A percentile compares a stretch with the other conserved stretches of the same genome.
Evolutionary conservation across 2,797 vertebrate genomes (phyloP).

Genomic region (Melanotaenia nigrans): DNA sequence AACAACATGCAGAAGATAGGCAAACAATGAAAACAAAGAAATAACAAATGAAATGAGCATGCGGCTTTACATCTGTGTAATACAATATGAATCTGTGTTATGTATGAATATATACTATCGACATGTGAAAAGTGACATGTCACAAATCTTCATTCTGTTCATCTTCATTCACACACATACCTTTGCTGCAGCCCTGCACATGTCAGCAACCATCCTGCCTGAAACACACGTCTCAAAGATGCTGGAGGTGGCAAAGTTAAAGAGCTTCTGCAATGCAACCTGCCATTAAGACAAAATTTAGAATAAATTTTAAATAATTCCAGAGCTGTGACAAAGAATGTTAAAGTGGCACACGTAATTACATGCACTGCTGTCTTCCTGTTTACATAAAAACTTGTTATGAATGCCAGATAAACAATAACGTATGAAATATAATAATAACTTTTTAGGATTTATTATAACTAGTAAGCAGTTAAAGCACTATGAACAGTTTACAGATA

Average conservation of each 20-base stretch:
- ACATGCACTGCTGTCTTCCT: not conserved
- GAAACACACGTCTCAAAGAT: constrained; percentile 98
- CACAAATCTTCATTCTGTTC: not conserved
- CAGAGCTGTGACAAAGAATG: too few species aligned
- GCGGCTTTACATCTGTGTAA: too few species aligned
- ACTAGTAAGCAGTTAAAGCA: not conserved
- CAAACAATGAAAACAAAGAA: not conserved
- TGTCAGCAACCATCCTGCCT: constrained; percentile 96
- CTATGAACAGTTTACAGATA: not conserved
- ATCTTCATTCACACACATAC: constrained; percentile 67
- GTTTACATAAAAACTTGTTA: not conserved
- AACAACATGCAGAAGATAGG: constrained; percentile 19
- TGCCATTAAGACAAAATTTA: constrained; percentile 49
- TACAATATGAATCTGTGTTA: not conserved
- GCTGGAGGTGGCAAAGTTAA: constrained; percentile 93
- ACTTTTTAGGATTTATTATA: not conserved
- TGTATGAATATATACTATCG: not conserved
- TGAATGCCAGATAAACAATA: not conserved
- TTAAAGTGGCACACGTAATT: too few species aligned
- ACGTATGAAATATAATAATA: not conserved
- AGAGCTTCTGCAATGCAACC: constrained; percentile 95
- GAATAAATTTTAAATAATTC: too few species aligned
- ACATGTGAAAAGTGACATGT: not conserved
- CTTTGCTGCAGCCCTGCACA: constrained; percentile 97
- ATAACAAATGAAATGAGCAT: not conserved